Evolutionary conservation across 2,888 invertebrate genomes (phyloP), one percentile per base, ranked within the genome.

Genomic region (Macrosiphum euphorbiae): DNA sequence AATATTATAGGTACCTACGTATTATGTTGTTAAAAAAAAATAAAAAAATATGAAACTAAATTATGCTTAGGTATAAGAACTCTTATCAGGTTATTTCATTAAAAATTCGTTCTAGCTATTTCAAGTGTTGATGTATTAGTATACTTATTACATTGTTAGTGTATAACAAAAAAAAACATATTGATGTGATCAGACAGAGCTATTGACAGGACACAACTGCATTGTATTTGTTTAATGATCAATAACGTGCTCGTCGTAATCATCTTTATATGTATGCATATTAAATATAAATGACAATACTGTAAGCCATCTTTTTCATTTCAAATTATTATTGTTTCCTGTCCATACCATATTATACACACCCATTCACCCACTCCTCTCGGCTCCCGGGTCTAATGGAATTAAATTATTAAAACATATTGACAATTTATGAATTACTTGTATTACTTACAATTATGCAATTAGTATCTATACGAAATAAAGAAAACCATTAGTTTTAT

Each of bases 151-250:
- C 26, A 41, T 87, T 91, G 55, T 87, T 92, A 35, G 35, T 35
- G 35, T 35, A 78, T n/a, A 58, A 55, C n/a, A 91, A 41, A 47
- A 58, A 90, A n/a, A 90, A 67, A 47, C 26, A 52, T 20, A 88
- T 67, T 24, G 44, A 92, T 88, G 50, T 47, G 50, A 41, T 92
- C 92, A 5, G 35, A 50, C 52, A 67, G 11, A 88, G 78, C 35
- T 78, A 78, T 78, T 78, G 78, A 35, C 78, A 78, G 78, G 78
- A 78, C 78, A 78, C 78, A 78, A 52, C 78, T 88, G 44, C 89
- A 89, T 93, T 93, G 93, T 93, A 20, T 90, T 89, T 93, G 85
- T 93, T 93, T 93, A 93, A 90, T 85, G 93, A 90, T 90, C 93
- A 93, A 90, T 93, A 89, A 93, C 85, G 89, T 58, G 47, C 1